Evolutionary conservation across 2,113 vertebrate genomes (phyloP).

Genomic region (Seriola aureovittata): DNA sequence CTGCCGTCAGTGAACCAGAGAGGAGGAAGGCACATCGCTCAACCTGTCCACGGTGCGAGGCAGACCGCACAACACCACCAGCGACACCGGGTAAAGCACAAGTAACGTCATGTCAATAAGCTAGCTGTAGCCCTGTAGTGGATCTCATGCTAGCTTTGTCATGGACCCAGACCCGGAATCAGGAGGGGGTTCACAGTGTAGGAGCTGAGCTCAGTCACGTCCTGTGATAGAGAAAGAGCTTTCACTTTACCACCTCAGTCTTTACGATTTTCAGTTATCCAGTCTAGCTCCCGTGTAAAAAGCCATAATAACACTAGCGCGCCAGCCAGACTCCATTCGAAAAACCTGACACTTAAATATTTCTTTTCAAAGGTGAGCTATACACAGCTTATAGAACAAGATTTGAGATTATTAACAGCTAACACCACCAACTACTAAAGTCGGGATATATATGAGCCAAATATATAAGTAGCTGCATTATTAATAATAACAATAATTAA

Average conservation of each 20-base stretch:
- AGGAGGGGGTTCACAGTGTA: not conserved
- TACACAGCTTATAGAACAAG: not conserved
- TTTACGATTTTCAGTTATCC: not conserved
- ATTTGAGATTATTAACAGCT: too few relatives aligned
- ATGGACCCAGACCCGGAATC: not conserved
- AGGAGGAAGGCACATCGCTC: slow-evolving; percentile 7
- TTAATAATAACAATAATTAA: not conserved
- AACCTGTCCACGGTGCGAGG: not conserved
- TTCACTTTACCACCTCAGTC: not conserved
- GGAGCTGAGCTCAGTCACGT: not conserved
- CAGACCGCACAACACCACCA: not conserved
- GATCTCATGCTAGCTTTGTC: not conserved
- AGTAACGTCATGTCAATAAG: slow-evolving; percentile 18
- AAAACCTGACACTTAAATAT: not conserved
- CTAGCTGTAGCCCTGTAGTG: not conserved
- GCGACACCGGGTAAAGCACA: slow-evolving; percentile 57
- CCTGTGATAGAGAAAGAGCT: not conserved
- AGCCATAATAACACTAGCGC: not conserved
- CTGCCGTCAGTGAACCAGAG: slow-evolving; percentile 18
- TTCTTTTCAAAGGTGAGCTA: not conserved
- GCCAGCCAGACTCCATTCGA: not conserved
- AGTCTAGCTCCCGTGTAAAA: not conserved
- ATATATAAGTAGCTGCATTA: not conserved
- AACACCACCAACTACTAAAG: not conserved
- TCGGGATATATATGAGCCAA: not conserved